Evolutionary conservation across 30 jellyfish, hydroid and myxozoan genomes (phyloP).

Genomic region (Cassiopea andromeda): DNA sequence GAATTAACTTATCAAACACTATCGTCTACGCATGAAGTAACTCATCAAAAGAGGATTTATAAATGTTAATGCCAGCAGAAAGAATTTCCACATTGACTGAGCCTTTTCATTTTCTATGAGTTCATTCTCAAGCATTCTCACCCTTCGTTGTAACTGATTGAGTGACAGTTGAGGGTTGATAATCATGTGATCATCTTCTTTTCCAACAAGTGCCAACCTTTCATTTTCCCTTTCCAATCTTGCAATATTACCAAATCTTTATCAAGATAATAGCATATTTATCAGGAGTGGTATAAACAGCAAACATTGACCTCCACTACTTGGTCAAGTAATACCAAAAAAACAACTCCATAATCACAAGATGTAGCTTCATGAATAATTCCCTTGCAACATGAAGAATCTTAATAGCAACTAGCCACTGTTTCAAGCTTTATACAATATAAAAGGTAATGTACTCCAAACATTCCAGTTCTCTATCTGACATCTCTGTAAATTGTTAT

Average conservation of each 20-base stretch:
- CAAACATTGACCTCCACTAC: too few relatives aligned
- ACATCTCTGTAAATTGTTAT: too few relatives aligned
- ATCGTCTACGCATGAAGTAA: conserved; percentile 47
- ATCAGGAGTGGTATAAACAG: too few relatives aligned
- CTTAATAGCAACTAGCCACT: too few relatives aligned
- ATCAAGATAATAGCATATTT: neutral
- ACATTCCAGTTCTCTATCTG: too few relatives aligned
- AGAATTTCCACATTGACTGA: conserved; percentile 59
- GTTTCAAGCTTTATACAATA: too few relatives aligned
- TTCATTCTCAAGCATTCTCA: conserved; percentile 68
- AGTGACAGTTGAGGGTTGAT: conserved; percentile 38
- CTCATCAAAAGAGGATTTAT: conserved; percentile 59
- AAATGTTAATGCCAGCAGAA: conserved; percentile 61
- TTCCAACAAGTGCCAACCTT: conserved; percentile 63
- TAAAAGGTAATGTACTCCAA: too few relatives aligned
- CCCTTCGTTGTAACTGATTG: conserved; percentile 61
- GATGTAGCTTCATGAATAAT: too few relatives aligned
- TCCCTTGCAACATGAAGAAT: too few relatives aligned
- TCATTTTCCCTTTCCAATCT: conserved; percentile 46
- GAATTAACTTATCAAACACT: neutral
- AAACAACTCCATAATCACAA: too few relatives aligned
- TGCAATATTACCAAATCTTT: conserved; percentile 9
- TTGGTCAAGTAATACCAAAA: too few relatives aligned
- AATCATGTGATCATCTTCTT: conserved; percentile 42
- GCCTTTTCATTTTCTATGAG: conserved; percentile 45